Conservation (phyloP, 1,140 invertebrate species). For the Brachionus koreanus region DNA sequence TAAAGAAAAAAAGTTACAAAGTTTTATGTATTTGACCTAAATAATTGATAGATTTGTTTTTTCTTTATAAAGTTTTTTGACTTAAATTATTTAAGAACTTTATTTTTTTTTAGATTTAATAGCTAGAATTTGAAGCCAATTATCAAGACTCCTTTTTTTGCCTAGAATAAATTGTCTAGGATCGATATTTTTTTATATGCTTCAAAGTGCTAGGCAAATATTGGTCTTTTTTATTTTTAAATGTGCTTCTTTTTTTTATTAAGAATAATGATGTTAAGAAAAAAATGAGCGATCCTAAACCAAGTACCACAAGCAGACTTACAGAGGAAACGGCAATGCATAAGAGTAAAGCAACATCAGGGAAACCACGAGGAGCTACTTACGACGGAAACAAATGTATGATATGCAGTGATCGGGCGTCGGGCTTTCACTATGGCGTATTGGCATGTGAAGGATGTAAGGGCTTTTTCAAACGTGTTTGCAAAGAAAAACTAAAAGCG, state of each 20-base stretch:
- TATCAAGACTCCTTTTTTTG: too few relatives aligned
- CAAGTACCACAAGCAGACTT: background rate
- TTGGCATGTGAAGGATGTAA: conserved; percentile 62
- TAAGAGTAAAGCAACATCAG: background rate
- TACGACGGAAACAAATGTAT: conserved; percentile 50
- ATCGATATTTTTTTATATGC: background rate
- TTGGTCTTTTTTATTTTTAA: background rate
- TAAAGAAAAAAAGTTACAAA: conserved; percentile 33
- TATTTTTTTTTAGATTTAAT: background rate
- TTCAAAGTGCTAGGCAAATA: background rate
- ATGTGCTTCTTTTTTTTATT: background rate
- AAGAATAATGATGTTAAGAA: background rate
- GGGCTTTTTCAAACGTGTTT: conserved; percentile 58
- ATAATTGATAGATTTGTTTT: conserved; percentile 22
- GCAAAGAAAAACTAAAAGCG: conserved; percentile 16
- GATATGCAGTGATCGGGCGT: conserved; percentile 60
- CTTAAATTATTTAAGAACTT: background rate
- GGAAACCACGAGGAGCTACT: conserved; percentile 25
- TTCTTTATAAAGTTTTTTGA: background rate
- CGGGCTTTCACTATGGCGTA: conserved; percentile 61
- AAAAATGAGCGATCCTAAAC: background rate
- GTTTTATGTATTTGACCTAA: conserved; percentile 38
- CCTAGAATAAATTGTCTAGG: too few relatives aligned
- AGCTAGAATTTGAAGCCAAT: background rate
- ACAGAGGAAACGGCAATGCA: background rate